Percentiles rank a stretch among this genome's conserved stretches.
phyloP scores from a whole-genome alignment of 2,888 invertebrate genomes.

The Harmothoe impar region DNA sequence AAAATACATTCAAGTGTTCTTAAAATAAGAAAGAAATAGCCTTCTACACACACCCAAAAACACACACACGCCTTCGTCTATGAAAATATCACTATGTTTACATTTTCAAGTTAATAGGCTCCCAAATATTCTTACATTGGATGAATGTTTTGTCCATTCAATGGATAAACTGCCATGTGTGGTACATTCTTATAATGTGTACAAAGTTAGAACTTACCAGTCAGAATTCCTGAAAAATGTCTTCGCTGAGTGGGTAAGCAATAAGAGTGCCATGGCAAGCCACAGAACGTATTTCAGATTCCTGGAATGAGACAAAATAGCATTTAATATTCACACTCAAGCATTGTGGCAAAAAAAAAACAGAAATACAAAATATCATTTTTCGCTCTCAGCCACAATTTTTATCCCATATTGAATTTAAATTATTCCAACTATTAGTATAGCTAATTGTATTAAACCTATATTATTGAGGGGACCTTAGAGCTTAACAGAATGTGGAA shows the following conservation, averaged over 20 bases:
- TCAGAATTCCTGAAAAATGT: slow-evolving; percentile 95
- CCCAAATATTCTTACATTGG: no score
- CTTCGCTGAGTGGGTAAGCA: slow-evolving; percentile 92
- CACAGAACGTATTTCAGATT: slow-evolving; percentile 86
- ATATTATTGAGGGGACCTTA: no score
- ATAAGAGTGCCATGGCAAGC: slow-evolving; percentile 87
- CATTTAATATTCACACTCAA: no score
- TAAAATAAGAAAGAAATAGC: background rate
- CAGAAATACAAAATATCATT: no score
- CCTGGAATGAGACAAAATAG: slow-evolving; percentile 68
- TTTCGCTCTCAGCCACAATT: no score
- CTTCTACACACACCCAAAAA: background rate
- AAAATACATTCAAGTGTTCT: background rate
- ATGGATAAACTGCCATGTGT: background rate
- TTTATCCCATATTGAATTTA: no score
- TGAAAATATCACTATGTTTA: no score
- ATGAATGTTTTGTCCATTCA: background rate
- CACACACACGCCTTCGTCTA: background rate
- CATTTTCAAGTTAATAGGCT: no score
- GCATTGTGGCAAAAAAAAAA: no score
- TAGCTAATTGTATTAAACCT: no score
- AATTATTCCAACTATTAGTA: no score
- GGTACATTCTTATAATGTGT: background rate
- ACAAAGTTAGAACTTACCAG: slow-evolving; percentile 83
- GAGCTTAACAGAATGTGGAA: no score